Base-by-base conservation (phyloP, 2,888 invertebrate species). In the Tetragonisca angustula region DNA sequence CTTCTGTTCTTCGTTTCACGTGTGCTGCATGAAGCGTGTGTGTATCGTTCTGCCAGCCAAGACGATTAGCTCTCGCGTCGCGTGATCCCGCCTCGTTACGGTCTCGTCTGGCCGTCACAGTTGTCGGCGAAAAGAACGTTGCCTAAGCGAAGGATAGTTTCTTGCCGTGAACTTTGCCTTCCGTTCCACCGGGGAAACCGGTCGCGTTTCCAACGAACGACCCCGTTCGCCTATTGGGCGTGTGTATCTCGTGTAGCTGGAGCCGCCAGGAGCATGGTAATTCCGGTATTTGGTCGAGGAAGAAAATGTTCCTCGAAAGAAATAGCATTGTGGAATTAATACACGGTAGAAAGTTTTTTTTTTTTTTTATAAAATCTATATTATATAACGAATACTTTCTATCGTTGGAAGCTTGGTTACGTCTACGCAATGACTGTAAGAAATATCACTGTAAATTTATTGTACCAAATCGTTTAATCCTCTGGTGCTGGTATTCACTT, bases 111-210 rank as follows among this genome's bases (percentile, higher is more conserved):
- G 65, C 77, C 70, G 84, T 75, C 77, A 68, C 74, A 21, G 62
- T 71, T 50, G 62, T 61, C 62, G 71, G 43, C 74, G 77, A 81
- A 85, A 86, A 76, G 76, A 70, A 85, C 81, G 78, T 78, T 76
- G 76, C 78, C 82, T 75, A 82, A 82, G 79, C 77, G 67, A 79
- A 81, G 78, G 84, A 76, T 72, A 81, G 64, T 73, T 83, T 83
- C 81, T 85, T 72, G 74, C 87, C 81, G 74, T 87, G 81, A 83
- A 88, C 86, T 83, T 86, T 86, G 86, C 76, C 82, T 85, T 74
- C 74, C 50, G 80, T 71, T 67, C n/a, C 69, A 13, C 17, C 49
- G 15, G 27, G 62, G 52, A 50, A 69, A 62, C 50, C 49, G 36
- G 61, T 62, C 64, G 81, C 50, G 36, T 81, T 76, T 76, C 75